phyloP scores from a whole-genome alignment of 92 coral and sea anemone species.

The Hydrozoanthus gracilis region DNA sequence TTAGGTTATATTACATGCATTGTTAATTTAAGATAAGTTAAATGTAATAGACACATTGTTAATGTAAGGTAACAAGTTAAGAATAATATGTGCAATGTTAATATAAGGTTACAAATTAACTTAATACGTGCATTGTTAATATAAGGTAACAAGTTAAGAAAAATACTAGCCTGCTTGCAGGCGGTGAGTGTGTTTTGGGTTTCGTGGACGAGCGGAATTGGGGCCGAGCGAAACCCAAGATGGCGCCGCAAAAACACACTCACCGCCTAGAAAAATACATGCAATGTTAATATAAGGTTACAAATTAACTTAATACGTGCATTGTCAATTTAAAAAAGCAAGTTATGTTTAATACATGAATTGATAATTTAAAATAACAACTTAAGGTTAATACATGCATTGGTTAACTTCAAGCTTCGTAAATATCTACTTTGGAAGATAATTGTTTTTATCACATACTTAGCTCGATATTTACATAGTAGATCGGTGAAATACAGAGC shows the following conservation, averaged over 20 bases:
- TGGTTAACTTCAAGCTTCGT: background rate
- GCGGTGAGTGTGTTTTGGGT: too few species aligned
- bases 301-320: background rate
- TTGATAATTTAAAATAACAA: background rate
- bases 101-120: background rate
- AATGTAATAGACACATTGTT: background rate
- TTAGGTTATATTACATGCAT: background rate
- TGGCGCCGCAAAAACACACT: background rate
- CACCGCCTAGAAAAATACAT: background rate
- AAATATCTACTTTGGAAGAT: too few species aligned
- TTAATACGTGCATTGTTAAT: too few species aligned
- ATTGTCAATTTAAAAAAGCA: background rate
- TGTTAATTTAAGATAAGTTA: background rate
- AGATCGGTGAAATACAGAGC: too few species aligned
- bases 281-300: background rate
- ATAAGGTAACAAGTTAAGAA: background rate
- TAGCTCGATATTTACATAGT: too few species aligned
- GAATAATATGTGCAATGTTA: background rate
- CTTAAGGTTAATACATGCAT: background rate
- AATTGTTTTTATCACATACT: too few species aligned
- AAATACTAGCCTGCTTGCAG: too few species aligned
- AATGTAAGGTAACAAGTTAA: background rate
- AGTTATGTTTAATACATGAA: background rate
- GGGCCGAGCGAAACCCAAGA: too few species aligned
- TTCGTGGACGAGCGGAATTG: too few species aligned